Evolutionary conservation across 1,140 invertebrate species (phyloP).

Genomic region (Akabosia matsudoensis): DNA sequence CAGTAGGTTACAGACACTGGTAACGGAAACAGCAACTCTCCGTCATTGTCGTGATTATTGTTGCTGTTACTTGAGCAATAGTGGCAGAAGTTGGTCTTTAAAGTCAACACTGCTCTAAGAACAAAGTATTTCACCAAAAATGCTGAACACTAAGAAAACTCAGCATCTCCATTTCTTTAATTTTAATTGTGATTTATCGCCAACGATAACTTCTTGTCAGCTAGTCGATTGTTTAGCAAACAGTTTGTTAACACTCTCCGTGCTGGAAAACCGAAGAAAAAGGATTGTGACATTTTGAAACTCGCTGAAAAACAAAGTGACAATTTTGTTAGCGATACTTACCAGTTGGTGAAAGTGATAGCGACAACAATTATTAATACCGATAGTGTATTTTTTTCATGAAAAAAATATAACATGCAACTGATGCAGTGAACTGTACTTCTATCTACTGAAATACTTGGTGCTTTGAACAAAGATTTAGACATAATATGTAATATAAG

Average conservation of each 20-base stretch:
- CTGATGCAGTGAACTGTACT: neutral
- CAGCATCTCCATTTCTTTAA: neutral
- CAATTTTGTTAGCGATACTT: neutral
- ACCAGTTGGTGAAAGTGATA: constrained; percentile 1
- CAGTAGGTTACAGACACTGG: constrained; percentile 35
- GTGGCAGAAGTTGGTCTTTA: neutral
- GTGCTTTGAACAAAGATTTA: constrained; percentile 16
- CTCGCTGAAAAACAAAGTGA: neutral
- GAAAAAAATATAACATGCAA: neutral
- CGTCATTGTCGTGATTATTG: neutral
- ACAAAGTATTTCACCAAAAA: constrained; percentile 1
- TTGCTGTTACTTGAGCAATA: neutral
- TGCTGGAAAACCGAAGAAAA: neutral
- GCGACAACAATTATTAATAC: neutral
- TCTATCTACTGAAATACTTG: neutral
- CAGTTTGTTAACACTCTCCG: neutral
- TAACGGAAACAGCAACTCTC: constrained; percentile 31
- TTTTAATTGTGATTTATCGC: neutral
- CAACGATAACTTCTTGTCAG: neutral
- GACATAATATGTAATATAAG: neutral
- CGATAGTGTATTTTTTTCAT: neutral
- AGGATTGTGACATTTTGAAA: too few species aligned
- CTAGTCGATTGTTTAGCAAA: neutral
- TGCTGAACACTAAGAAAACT: neutral
- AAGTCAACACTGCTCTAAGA: neutral